Evolutionary conservation across 1,140 invertebrate species (phyloP).

Genomic region (Achatina immaculata): DNA sequence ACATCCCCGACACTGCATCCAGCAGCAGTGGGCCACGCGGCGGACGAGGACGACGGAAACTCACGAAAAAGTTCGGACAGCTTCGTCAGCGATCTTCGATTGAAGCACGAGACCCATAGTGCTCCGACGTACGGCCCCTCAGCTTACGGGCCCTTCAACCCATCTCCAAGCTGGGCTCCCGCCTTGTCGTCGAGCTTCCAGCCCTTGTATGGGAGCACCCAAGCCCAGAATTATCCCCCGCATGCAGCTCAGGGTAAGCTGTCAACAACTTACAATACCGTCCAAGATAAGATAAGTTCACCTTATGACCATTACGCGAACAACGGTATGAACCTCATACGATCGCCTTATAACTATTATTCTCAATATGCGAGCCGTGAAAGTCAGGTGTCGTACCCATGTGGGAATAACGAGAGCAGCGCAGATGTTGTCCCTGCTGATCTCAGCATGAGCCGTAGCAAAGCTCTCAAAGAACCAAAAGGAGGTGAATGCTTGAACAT

Average conservation of each 20-base stretch:
- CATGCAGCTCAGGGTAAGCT: neutral
- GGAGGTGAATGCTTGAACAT: neutral
- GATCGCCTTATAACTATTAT: conserved; percentile 13
- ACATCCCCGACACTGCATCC: conserved; percentile 4
- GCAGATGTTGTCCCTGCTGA: conserved; percentile 17
- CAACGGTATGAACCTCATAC: neutral
- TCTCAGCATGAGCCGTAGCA: conserved; percentile 17
- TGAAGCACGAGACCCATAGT: neutral
- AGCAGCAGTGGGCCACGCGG: neutral
- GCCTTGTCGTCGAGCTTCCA: neutral
- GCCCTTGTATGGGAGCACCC: neutral
- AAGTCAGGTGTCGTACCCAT: neutral
- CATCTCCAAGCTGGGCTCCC: conserved; percentile 30
- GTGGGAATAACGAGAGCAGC: neutral
- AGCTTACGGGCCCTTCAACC: conserved; percentile 34
- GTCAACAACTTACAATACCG: neutral
- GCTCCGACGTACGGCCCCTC: conserved; percentile 11
- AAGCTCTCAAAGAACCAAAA: neutral
- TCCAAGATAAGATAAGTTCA: neutral
- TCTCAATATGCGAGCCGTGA: conserved; percentile 6
- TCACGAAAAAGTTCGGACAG: neutral
- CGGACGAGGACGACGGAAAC: neutral
- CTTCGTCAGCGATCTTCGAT: neutral
- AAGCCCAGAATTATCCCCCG: neutral
- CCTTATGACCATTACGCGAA: neutral